A percentile compares a stretch with the other conserved stretches of the same genome.
phyloP scores from a whole-genome alignment of 2,797 vertebrate genomes.

The Helostoma temminkii region DNA sequence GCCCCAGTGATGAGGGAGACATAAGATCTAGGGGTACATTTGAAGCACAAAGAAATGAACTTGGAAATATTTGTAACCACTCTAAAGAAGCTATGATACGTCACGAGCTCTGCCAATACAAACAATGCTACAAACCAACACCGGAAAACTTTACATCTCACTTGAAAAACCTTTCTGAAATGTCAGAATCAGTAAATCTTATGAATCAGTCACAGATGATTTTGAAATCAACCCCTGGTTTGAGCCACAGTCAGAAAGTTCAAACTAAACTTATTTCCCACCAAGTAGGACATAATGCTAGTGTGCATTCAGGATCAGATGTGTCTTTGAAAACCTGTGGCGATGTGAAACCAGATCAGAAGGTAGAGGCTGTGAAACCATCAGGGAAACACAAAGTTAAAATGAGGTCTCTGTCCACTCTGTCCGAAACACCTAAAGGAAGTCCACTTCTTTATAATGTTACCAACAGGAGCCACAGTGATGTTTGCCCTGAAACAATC shows the following conservation, averaged over 20 bases:
- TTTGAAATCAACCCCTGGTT: slow-evolving; percentile 64
- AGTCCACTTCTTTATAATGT: slow-evolving; percentile 76
- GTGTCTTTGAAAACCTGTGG: slow-evolving; percentile 13
- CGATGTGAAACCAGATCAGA: slow-evolving; percentile 39
- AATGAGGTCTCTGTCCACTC: slow-evolving; percentile 78
- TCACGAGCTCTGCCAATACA: slow-evolving; percentile 47
- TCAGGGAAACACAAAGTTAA: slow-evolving; percentile 80
- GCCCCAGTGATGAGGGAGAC: slow-evolving; percentile 69
- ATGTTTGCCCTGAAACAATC: slow-evolving; percentile 82
- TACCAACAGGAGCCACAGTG: slow-evolving; percentile 82
- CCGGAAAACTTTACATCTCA: slow-evolving; percentile 27
- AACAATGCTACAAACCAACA: slow-evolving; percentile 36
- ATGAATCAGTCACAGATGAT: slow-evolving; percentile 61
- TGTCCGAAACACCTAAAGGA: slow-evolving; percentile 79
- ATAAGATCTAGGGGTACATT: slow-evolving; percentile 32
- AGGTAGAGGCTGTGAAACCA: slow-evolving; percentile 61
- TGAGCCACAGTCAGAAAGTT: slow-evolving; percentile 65
- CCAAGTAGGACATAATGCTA: slow-evolving; percentile 54
- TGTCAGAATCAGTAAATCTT: slow-evolving; percentile 46
- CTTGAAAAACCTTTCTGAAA: slow-evolving; percentile 37
- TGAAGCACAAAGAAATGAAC: slow-evolving; percentile 41
- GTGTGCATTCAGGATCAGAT: slow-evolving; percentile 19
- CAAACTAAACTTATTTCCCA: slow-evolving; percentile 72
- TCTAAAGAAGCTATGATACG: slow-evolving; percentile 45
- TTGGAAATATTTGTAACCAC: slow-evolving; percentile 54